These are phyloP conservation scores for Chironomus striatipennis DNA, from an alignment of 1,140 invertebrate species.

Conservation along the genomic window DNA sequence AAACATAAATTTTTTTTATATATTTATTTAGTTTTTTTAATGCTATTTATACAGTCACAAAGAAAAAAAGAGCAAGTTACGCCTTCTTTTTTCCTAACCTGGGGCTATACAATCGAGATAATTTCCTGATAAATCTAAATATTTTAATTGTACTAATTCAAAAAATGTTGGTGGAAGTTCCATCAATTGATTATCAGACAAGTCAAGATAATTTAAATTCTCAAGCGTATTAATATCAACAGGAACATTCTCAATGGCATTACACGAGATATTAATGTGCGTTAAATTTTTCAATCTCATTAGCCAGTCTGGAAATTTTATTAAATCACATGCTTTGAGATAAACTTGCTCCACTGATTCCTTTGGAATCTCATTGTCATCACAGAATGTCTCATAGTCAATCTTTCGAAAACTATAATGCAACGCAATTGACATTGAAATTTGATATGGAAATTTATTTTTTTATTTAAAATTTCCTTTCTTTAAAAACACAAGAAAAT, in stretches of 20 bases:
- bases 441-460: background rate
- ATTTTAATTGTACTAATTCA: background rate
- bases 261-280: constrained; percentile 11
- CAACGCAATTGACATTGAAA: constrained; percentile 10
- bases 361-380: background rate
- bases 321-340: background rate
- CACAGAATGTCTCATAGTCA: background rate
- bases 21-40: too few species aligned
- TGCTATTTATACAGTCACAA: background rate
- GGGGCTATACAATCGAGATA: background rate
- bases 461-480: background rate
- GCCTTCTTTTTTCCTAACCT: background rate
- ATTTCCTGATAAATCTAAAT: constrained; percentile 8
- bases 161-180: background rate
- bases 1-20: background rate
- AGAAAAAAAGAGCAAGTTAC: background rate
- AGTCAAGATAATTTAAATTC: constrained; percentile 7
- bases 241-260: background rate
- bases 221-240: background rate
- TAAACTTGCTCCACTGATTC: constrained; percentile 11
- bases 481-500: background rate
- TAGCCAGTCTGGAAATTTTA: constrained; percentile 1
- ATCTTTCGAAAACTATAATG: constrained; percentile 19
- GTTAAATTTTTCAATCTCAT: background rate
- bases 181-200: background rate